These are phyloP conservation scores for Cynaeus angustus DNA, from an alignment of 2,888 invertebrate species.

Conservation along the genomic window DNA sequence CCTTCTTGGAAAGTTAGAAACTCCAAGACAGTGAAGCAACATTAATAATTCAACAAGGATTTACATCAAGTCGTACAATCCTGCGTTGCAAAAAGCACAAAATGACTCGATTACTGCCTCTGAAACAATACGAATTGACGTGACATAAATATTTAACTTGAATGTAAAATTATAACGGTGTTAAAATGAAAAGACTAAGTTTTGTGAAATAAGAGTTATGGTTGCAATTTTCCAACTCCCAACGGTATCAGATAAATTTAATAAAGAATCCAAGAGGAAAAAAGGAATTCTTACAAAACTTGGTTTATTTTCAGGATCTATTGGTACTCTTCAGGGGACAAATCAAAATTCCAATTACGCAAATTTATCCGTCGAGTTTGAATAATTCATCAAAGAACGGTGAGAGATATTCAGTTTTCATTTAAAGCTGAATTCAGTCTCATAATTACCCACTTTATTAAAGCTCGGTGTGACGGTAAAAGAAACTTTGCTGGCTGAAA, in stretches of 20 bases:
- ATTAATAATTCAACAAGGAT: constrained; percentile 39
- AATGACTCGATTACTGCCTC: constrained; percentile 26
- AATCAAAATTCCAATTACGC: constrained; percentile 32
- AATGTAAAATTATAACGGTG: constrained; percentile 13
- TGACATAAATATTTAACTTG: constrained; percentile 18
- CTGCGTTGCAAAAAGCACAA: constrained; percentile 23
- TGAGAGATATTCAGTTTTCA: constrained; percentile 31
- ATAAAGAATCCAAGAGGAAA: neutral
- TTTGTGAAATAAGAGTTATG: constrained; percentile 8
- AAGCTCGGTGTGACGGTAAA: constrained; percentile 13
- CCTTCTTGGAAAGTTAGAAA: constrained; percentile 25
- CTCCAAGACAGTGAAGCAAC: constrained; percentile 5
- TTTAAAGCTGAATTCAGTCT: constrained; percentile 27
- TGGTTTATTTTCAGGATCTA: neutral
- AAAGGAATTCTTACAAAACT: neutral
- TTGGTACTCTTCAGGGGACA: constrained; percentile 14
- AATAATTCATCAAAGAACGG: constrained; percentile 39
- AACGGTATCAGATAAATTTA: constrained; percentile 11
- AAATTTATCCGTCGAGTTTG: constrained; percentile 23
- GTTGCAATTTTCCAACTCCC: constrained; percentile 17
- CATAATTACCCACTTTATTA: constrained; percentile 38
- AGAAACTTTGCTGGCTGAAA: constrained; percentile 27
- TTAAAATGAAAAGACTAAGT: neutral
- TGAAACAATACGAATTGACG: constrained; percentile 18
- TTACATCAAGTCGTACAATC: constrained; percentile 32